Base-by-base conservation (phyloP, 1,140 invertebrate genomes). In the Grapholita molesta region DNA sequence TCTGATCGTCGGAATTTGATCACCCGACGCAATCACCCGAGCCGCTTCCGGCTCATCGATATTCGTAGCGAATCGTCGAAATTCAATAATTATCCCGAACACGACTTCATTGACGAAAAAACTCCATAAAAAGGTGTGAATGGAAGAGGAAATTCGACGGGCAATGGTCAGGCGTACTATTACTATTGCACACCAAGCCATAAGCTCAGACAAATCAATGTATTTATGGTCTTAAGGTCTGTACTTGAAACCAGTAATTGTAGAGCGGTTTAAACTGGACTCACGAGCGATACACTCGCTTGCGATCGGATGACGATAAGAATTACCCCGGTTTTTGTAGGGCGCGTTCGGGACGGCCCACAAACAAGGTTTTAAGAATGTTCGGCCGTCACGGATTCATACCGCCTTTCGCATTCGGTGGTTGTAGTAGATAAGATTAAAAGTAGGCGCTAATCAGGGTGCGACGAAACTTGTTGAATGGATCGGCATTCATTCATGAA, bases 21-120 rank as follows among this genome's bases (percentile, higher is more conserved):
- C 85, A 83, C 73, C 80, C 75, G 80, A 84, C 73, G 81, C 85
- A 85, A 89, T 89, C 83, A 82, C 75, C 79, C 84, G 80, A 82
- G 78, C 67, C 80, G 88, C 88, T 89, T 91, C 89, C 89, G 89
- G 83, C 86, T 85, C 82, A 86, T 89, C 89, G 88, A 91, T 91
- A 88, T 89, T 90, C 88, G 89, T 89, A 85, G 84, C 89, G 87
- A 91, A 91, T 91, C 83, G 85, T 85, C 78, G 83, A 90, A 91
- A 89, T 90, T 91, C 84, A 91, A 91, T 91, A 90, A 91, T 91
- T 91, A 91, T 88, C 86, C 83, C 83, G 80, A 85, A 90, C 88
- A 91, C 87, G 87, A 91, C 87, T 90, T 89, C 89, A 91, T 91
- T 91, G 86, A 90, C 83, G 81, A 89, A 88, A 91, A 89, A 88